These are phyloP conservation scores for Eulemur coronatus DNA, from an alignment of 2,797 vertebrate genomes.

Conservation along the genomic window DNA sequence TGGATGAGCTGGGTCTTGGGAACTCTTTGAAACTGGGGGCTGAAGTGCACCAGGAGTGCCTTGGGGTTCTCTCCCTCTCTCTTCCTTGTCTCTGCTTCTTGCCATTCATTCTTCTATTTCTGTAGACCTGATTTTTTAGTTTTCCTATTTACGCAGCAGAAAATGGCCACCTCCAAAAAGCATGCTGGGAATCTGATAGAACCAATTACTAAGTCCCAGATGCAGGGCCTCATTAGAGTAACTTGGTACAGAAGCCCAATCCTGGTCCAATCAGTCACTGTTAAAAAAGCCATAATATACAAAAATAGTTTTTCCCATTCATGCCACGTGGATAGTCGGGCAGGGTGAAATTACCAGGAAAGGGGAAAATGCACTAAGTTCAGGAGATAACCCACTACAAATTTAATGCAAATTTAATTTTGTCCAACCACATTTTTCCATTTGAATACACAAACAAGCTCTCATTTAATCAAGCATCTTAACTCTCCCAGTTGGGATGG, in stretches of 20 bases:
- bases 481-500: slow-evolving; percentile 44
- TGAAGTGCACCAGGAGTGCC: neutral
- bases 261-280: neutral
- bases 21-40: neutral
- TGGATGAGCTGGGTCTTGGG: neutral
- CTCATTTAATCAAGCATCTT: slow-evolving; percentile 59
- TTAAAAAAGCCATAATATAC: neutral
- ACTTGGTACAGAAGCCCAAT: neutral
- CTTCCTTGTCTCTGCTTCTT: neutral
- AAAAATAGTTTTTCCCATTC: neutral
- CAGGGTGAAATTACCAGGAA: neutral
- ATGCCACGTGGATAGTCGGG: neutral
- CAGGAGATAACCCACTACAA: neutral
- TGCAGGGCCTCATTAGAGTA: neutral
- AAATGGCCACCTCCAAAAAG: neutral
- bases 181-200: neutral
- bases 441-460: slow-evolving; percentile 65
- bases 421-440: slow-evolving; percentile 12
- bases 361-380: neutral
- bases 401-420: slow-evolving; percentile 52
- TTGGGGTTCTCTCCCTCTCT: neutral
- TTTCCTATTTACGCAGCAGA: neutral
- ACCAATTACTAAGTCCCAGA: neutral
- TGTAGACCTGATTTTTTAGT: neutral
- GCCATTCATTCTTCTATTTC: neutral